phyloP scores from a whole-genome alignment of 2,113 vertebrate genomes.

The Thalassoma bifasciatum region DNA sequence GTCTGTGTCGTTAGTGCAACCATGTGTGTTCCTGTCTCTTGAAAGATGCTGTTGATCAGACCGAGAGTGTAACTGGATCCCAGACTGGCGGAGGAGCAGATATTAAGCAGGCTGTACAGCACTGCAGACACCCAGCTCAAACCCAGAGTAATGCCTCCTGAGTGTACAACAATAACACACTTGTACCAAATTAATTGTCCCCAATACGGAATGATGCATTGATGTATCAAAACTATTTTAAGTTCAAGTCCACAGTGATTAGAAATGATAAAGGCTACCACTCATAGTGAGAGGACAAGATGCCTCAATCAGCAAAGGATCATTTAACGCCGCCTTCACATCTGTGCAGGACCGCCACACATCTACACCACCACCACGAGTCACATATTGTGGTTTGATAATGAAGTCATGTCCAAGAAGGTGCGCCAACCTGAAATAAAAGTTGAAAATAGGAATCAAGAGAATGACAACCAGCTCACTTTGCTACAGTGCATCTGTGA shows the following conservation, averaged over 20 bases:
- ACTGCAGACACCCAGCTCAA: conserved; percentile 80
- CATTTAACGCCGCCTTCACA: conserved; percentile 57
- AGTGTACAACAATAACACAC: neutral
- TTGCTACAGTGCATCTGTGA: neutral
- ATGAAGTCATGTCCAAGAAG: conserved; percentile 76
- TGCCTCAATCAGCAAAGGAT: conserved; percentile 66
- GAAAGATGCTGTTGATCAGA: conserved; percentile 71
- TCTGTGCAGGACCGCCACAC: conserved; percentile 55
- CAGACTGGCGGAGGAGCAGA: conserved; percentile 67
- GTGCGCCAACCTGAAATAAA: conserved; percentile 68
- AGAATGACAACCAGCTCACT: neutral
- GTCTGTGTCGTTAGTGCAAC: conserved; percentile 56
- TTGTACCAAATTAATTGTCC: neutral
- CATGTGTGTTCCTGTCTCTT: conserved; percentile 4
- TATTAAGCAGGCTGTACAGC: conserved; percentile 80
- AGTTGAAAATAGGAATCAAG: neutral
- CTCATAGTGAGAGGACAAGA: conserved; percentile 69
- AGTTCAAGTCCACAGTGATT: neutral
- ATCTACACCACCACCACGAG: conserved; percentile 1
- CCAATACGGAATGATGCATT: neutral
- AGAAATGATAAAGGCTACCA: conserved; percentile 25
- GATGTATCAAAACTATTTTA: neutral
- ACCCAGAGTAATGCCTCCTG: conserved; percentile 76
- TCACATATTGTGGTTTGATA: conserved; percentile 75
- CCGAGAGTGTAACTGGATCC: conserved; percentile 54